Conservation (phyloP, 2,888 invertebrate genomes). For the Leptinotarsa rubiginosa region DNA sequence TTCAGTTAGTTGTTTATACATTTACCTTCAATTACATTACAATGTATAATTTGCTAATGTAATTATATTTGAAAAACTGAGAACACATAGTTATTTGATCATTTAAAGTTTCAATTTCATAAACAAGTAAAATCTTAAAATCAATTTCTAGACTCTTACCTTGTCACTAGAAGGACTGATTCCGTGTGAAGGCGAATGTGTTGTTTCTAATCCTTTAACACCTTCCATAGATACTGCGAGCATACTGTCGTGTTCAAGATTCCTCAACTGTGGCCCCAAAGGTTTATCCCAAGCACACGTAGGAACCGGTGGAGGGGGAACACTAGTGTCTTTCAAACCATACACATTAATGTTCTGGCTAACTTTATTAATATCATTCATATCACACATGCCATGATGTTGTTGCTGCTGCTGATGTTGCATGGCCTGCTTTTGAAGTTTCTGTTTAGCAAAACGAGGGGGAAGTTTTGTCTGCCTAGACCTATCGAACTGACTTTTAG, state of each 20-base stretch:
- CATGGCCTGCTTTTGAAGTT: constrained; percentile 67
- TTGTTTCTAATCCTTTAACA: constrained; percentile 62
- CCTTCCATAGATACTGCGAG: constrained; percentile 59
- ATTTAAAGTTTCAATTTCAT: too few relatives aligned
- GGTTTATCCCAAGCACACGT: constrained; percentile 87
- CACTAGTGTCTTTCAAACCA: constrained; percentile 56
- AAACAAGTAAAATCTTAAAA: background rate
- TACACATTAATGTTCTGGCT: constrained; percentile 60
- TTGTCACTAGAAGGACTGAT: constrained; percentile 65
- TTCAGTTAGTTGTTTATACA: too few relatives aligned
- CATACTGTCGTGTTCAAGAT: constrained; percentile 63
- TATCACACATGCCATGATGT: constrained; percentile 60
- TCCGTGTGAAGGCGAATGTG: constrained; percentile 67
- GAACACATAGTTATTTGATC: too few relatives aligned
- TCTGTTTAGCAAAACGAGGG: constrained; percentile 78
- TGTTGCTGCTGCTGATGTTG: constrained; percentile 61
- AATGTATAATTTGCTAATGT: too few relatives aligned
- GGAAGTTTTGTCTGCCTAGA: constrained; percentile 70
- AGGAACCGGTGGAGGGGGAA: constrained; percentile 56
- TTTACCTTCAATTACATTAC: too few relatives aligned
- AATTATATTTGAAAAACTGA: too few relatives aligned
- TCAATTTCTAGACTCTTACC: constrained; percentile 46
- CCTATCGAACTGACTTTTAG: constrained; percentile 59
- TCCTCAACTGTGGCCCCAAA: constrained; percentile 76
- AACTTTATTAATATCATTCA: constrained; percentile 67